Evolutionary conservation across 1,140 invertebrate genomes (phyloP).

Genomic region (Trichoplusia ni): DNA sequence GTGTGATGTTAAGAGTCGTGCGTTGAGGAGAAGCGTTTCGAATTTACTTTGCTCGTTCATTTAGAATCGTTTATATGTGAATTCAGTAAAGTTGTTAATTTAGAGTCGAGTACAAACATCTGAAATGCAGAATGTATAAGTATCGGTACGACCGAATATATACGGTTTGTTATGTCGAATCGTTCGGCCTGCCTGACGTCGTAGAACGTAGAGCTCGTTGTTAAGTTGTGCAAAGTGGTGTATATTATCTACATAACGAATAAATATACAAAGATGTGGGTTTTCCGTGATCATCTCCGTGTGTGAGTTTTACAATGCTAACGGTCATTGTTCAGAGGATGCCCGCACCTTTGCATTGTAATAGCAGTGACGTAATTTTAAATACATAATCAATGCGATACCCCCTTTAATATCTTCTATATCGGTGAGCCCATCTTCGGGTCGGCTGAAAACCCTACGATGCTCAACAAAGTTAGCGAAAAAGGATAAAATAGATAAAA

Average conservation of each 20-base stretch:
- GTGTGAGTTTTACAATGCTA: slow-evolving; percentile 57
- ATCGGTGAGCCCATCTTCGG: slow-evolving; percentile 63
- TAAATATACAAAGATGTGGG: slow-evolving; percentile 78
- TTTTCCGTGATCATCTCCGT: slow-evolving; percentile 67
- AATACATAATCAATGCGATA: slow-evolving; percentile 65
- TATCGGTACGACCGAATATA: slow-evolving; percentile 58
- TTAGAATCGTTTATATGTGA: slow-evolving; percentile 69
- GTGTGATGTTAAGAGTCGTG: slow-evolving; percentile 81
- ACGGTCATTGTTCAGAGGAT: slow-evolving; percentile 53
- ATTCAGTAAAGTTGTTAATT: slow-evolving; percentile 71
- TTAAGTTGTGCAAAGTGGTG: slow-evolving; percentile 79
- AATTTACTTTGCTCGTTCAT: slow-evolving; percentile 77
- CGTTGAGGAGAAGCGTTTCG: slow-evolving; percentile 82
- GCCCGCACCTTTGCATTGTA: slow-evolving; percentile 78
- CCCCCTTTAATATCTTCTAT: slow-evolving; percentile 67
- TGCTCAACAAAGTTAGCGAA: slow-evolving; percentile 76
- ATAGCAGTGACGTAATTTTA: slow-evolving; percentile 69
- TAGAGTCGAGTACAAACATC: slow-evolving; percentile 74
- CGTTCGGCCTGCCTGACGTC: slow-evolving; percentile 56
- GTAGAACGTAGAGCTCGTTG: slow-evolving; percentile 63
- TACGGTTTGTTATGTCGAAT: slow-evolving; percentile 51
- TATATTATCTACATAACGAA: slow-evolving; percentile 75
- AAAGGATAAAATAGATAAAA: slow-evolving; percentile 78
- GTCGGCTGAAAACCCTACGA: slow-evolving; percentile 76
- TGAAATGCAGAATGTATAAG: slow-evolving; percentile 75